Evolutionary conservation across 2,797 vertebrate species (phyloP).

Genomic region (Chromobotia macracanthus): DNA sequence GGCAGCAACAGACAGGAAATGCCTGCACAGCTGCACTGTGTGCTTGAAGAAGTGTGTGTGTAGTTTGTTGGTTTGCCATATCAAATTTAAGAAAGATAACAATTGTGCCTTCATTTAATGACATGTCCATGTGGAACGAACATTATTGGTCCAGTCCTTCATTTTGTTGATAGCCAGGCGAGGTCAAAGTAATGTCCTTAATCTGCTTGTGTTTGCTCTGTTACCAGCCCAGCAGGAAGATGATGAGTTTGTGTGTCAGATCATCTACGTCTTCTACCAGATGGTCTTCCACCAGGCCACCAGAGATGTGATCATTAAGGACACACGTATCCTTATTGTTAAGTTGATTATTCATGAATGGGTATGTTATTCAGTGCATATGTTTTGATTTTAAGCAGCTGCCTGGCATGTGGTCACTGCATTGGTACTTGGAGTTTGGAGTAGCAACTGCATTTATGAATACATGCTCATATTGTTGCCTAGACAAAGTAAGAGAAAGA

Average conservation of each 20-base stretch:
- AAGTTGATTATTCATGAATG: constrained; percentile 11
- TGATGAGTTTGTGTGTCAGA: constrained; percentile 89
- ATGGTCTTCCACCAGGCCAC: constrained; percentile 91
- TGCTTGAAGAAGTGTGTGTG: background rate
- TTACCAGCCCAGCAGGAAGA: constrained; percentile 73
- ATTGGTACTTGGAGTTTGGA: background rate
- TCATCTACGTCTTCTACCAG: constrained; percentile 89
- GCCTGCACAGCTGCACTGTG: constrained; percentile 9
- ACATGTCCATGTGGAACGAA: background rate
- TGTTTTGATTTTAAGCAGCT: constrained; percentile 25
- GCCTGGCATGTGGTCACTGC: constrained; percentile 1
- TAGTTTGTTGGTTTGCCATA: background rate
- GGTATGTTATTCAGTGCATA: background rate
- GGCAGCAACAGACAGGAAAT: constrained; percentile 31
- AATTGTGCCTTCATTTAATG: background rate
- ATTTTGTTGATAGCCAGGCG: background rate
- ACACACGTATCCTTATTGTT: constrained; percentile 83
- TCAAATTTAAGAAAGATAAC: constrained; percentile 5
- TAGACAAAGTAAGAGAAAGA: background rate
- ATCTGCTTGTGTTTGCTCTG: constrained; percentile 15
- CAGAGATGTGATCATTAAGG: constrained; percentile 87
- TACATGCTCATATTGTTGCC: background rate
- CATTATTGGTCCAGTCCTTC: background rate
- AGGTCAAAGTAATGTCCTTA: constrained; percentile 16
- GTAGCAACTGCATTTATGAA: background rate